phyloP scores from a whole-genome alignment of 2,888 invertebrate species.

The Galerucella calmariensis region DNA sequence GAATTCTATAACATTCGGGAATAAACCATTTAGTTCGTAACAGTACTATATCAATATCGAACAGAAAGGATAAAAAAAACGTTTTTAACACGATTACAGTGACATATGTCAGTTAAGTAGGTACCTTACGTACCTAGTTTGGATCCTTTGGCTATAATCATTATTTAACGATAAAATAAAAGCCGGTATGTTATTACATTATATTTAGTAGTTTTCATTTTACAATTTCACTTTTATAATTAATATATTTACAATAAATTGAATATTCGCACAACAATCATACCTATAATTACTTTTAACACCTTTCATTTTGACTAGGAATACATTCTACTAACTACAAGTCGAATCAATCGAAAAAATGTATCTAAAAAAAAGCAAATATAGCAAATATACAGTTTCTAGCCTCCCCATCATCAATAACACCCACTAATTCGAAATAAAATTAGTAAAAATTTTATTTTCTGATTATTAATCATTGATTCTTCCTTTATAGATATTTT shows the following conservation, averaged over 20 bases:
- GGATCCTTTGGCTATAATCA: neutral
- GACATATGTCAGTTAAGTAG: too few relatives aligned
- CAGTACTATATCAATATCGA: too few relatives aligned
- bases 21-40: too few relatives aligned
- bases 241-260: neutral
- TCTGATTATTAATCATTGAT: neutral
- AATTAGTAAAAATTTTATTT: too few relatives aligned
- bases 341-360: constrained; percentile 1
- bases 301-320: constrained; percentile 16
- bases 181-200: neutral
- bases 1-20: too few relatives aligned
- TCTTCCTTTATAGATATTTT: neutral
- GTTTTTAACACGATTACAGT: too few relatives aligned
- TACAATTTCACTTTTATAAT: constrained; percentile 2
- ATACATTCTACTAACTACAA: neutral
- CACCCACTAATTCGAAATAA: too few relatives aligned
- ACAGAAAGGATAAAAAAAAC: too few relatives aligned
- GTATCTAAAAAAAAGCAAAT: neutral
- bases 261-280: constrained; percentile 7
- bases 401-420: neutral
- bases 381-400: neutral
- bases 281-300: constrained; percentile 13
- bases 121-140: too few relatives aligned
- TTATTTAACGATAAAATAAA: neutral
- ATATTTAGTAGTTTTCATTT: neutral